phyloP scores from a whole-genome alignment of 2,113 vertebrate species.

The Gallinago jamesoni region DNA sequence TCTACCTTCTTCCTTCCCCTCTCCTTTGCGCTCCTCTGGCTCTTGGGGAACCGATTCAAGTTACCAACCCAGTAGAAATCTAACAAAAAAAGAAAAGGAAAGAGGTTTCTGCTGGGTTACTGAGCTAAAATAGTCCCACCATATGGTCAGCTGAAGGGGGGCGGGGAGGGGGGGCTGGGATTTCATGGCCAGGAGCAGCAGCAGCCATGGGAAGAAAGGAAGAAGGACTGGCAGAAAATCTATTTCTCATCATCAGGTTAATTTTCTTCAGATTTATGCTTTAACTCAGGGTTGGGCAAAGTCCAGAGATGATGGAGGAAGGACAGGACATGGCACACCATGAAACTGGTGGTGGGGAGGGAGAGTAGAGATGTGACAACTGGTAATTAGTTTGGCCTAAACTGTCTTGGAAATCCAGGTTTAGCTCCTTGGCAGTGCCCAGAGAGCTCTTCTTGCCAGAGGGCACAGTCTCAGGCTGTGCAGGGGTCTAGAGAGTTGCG shows the following conservation, averaged over 20 bases:
- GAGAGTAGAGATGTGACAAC: not conserved
- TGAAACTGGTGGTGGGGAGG: not conserved
- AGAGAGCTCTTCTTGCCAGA: not conserved
- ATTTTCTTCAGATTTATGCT: not conserved
- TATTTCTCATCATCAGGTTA: not conserved
- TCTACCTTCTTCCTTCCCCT: not conserved
- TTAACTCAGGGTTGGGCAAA: not conserved
- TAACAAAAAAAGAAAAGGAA: not conserved
- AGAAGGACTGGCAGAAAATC: not conserved
- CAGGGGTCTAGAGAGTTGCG: not conserved
- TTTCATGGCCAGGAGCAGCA: not conserved
- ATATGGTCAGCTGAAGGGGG: slow-evolving; percentile 24
- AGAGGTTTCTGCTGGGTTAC: not conserved
- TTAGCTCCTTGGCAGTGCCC: not conserved
- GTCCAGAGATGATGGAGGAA: not conserved
- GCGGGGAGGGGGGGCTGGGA: not conserved
- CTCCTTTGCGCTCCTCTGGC: not conserved
- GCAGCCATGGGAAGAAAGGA: not conserved
- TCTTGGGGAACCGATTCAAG: not conserved
- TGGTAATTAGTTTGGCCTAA: not conserved
- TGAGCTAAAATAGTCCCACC: slow-evolving; percentile 20
- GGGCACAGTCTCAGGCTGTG: not conserved
- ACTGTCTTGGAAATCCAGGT: not conserved
- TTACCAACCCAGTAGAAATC: not conserved
- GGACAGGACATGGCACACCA: not conserved